Conservation (phyloP, 2,113 vertebrate species). For the Anarrhichthys ocellatus region DNA sequence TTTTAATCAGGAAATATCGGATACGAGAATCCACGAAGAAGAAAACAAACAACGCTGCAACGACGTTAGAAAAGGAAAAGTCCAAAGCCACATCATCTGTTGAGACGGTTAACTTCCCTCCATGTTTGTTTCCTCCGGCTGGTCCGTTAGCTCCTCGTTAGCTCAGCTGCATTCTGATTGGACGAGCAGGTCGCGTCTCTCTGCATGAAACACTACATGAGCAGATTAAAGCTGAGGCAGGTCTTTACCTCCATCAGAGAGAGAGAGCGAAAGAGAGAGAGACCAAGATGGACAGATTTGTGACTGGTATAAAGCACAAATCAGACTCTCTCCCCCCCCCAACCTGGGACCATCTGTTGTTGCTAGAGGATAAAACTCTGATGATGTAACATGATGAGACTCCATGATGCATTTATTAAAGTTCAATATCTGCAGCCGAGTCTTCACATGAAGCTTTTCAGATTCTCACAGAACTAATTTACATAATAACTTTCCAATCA, state of each 20-base stretch:
- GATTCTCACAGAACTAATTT: not conserved
- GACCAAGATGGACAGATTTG: no score
- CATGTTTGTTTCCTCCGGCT: not conserved
- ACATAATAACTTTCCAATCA: not conserved
- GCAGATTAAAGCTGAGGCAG: conserved; percentile 35
- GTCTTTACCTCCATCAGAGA: conserved; percentile 56
- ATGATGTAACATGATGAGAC: conserved; percentile 64
- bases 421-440: not conserved
- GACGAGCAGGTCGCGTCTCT: not conserved
- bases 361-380: conserved; percentile 54
- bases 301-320: no score
- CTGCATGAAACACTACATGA: not conserved
- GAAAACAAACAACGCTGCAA: not conserved
- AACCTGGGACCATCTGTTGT: conserved; percentile 76
- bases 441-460: not conserved
- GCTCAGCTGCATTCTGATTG: not conserved
- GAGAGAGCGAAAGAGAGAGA: not conserved
- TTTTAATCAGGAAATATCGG: not conserved
- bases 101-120: not conserved
- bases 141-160: not conserved
- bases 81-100: not conserved
- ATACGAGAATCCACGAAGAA: not conserved
- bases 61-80: not conserved
- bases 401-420: conserved; percentile 2
- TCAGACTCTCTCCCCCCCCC: not conserved